These are phyloP conservation scores for Acleris literana DNA, from an alignment of 2,888 invertebrate species.

Conservation along the genomic window DNA sequence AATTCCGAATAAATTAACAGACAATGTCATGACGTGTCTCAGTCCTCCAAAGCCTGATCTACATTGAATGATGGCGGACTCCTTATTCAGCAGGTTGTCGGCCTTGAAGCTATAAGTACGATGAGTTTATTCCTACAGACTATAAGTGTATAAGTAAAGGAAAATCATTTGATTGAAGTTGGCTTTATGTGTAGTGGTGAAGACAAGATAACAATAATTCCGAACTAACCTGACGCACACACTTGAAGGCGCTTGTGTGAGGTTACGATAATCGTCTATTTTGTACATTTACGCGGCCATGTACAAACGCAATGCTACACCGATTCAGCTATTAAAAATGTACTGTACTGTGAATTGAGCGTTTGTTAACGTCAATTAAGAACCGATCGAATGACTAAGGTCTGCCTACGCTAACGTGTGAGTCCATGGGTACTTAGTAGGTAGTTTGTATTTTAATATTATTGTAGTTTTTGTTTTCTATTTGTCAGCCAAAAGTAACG, in stretches of 20 bases:
- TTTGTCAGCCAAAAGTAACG: not conserved
- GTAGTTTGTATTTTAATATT: not conserved
- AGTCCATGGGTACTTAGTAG: not conserved
- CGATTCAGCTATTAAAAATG: not conserved
- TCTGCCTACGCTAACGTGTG: slow-evolving; percentile 13
- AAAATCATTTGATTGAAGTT: no score
- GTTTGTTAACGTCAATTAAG: slow-evolving; percentile 34
- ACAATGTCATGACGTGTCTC: slow-evolving; percentile 15
- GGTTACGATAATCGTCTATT: no score
- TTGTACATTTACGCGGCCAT: no score
- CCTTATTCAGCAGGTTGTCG: slow-evolving; percentile 59
- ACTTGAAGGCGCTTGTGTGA: no score
- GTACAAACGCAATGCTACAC: no score
- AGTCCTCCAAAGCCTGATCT: slow-evolving; percentile 45
- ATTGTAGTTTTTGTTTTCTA: not conserved
- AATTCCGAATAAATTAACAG: not conserved
- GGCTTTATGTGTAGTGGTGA: no score
- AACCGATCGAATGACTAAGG: slow-evolving; percentile 32
- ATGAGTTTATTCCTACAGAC: slow-evolving; percentile 12
- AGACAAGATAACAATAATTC: no score
- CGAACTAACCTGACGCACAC: no score
- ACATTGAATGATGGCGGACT: slow-evolving; percentile 61
- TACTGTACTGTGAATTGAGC: slow-evolving; percentile 13
- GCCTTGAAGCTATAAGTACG: slow-evolving; percentile 52
- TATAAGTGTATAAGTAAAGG: not conserved